Evolutionary conservation across 2,888 invertebrate genomes (phyloP).

Genomic region (Crematogaster levior): DNA sequence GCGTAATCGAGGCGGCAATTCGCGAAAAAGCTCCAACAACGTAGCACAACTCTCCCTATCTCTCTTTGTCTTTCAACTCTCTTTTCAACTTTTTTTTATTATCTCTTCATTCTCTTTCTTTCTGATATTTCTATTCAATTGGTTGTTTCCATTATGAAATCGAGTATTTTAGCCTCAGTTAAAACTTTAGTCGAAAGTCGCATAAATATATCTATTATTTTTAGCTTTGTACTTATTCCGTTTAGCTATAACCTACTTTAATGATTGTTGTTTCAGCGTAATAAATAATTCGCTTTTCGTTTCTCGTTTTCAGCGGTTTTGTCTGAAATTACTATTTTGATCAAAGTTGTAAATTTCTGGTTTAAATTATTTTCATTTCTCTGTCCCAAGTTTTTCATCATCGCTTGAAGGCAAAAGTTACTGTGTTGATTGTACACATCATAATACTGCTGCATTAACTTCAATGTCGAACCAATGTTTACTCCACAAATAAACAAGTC

Average conservation of each 20-base stretch:
- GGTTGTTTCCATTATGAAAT: background rate
- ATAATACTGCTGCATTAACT: slow-evolving; percentile 10
- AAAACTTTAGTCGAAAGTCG: background rate
- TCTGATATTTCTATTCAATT: background rate
- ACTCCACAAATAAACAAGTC: slow-evolving; percentile 15
- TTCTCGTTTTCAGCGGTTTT: slow-evolving; percentile 1
- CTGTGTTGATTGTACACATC: background rate
- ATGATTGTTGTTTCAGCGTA: background rate
- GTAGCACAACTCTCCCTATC: background rate
- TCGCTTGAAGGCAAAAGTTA: slow-evolving; percentile 3
- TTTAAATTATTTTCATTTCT: slow-evolving; percentile 31
- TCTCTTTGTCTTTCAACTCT: background rate
- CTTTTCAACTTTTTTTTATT: background rate
- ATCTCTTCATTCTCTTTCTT: background rate
- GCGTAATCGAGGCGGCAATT: slow-evolving; percentile 12
- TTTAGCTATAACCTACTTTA: background rate
- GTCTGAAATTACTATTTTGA: background rate
- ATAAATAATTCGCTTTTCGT: slow-evolving; percentile 19
- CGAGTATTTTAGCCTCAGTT: background rate
- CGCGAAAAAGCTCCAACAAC: slow-evolving; percentile 14
- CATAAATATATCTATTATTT: background rate
- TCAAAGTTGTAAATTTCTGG: slow-evolving; percentile 20
- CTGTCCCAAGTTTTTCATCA: slow-evolving; percentile 7
- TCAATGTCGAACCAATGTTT: slow-evolving; percentile 31
- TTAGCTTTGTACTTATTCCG: background rate